These are phyloP conservation scores for Smutsia temminckii DNA, from an alignment of 2,797 vertebrate species.

Conservation along the genomic window DNA sequence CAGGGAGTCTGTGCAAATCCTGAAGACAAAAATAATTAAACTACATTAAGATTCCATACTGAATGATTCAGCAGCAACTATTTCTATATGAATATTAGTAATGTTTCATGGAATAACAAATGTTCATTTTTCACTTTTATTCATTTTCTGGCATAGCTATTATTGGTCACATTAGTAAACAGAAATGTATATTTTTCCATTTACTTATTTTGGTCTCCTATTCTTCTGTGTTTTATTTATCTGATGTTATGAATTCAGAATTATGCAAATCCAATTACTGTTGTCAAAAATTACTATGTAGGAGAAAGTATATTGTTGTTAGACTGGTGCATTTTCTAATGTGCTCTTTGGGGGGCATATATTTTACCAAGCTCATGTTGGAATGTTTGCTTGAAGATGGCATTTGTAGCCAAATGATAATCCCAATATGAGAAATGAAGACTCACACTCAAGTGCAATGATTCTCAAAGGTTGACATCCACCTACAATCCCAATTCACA, in stretches of 20 bases:
- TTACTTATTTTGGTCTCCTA: not conserved
- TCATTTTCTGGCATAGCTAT: slow-evolving; percentile 61
- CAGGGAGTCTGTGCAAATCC: slow-evolving; percentile 68
- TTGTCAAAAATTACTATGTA: slow-evolving; percentile 1
- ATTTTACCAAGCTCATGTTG: slow-evolving; percentile 9
- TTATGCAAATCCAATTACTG: slow-evolving; percentile 18
- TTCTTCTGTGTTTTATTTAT: slow-evolving; percentile 55
- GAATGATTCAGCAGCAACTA: slow-evolving; percentile 78
- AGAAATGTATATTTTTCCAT: slow-evolving; percentile 47
- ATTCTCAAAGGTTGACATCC: not conserved
- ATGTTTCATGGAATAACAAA: slow-evolving; percentile 71
- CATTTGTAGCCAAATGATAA: not conserved
- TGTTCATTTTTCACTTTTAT: slow-evolving; percentile 73
- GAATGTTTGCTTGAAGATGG: slow-evolving; percentile 37
- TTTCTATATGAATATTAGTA: slow-evolving; percentile 78
- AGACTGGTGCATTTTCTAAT: not conserved
- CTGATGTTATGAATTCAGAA: slow-evolving; percentile 40
- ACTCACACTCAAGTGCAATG: not conserved
- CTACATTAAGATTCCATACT: slow-evolving; percentile 76
- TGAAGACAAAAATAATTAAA: slow-evolving; percentile 79
- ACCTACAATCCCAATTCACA: not conserved
- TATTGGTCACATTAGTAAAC: slow-evolving; percentile 64
- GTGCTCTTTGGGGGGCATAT: not conserved
- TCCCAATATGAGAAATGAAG: slow-evolving; percentile 46
- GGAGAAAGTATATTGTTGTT: slow-evolving; percentile 33